Evolutionary conservation across 2,888 invertebrate species (phyloP).

Genomic region (Cepaea hortensis): DNA sequence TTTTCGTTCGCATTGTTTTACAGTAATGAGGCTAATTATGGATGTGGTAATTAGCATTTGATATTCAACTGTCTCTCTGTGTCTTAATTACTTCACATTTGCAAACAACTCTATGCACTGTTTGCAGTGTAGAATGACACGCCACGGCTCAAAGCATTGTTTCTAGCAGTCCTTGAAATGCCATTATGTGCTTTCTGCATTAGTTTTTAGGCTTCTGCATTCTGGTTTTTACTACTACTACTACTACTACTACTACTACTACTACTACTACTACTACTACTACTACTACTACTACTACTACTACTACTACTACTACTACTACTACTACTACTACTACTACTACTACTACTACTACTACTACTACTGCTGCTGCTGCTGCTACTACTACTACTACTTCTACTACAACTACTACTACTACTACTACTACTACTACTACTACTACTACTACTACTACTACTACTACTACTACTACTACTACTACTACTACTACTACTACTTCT

Average conservation of each 20-base stretch:
- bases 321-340: too few relatives aligned
- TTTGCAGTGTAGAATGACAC: neutral
- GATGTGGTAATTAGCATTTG: conserved; percentile 8
- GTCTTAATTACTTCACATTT: conserved; percentile 28
- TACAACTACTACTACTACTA: neutral
- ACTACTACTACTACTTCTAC: neutral
- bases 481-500: neutral
- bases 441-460: neutral
- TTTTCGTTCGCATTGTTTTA: conserved; percentile 16
- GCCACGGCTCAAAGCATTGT: neutral
- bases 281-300: too few relatives aligned
- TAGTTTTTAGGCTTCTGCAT: too few relatives aligned
- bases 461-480: neutral
- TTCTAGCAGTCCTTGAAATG: neutral
- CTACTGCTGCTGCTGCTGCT: too few relatives aligned
- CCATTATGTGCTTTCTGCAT: neutral
- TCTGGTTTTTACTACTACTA: too few relatives aligned
- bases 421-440: conserved; percentile 3
- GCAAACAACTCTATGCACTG: neutral
- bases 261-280: too few relatives aligned
- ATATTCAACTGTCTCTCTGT: conserved; percentile 1
- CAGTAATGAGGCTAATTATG: conserved; percentile 28
- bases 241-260: too few relatives aligned
- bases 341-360: too few relatives aligned
- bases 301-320: too few relatives aligned